Evolutionary conservation across 1,140 invertebrate genomes (phyloP).

Genomic region (Neodiprion pinetum): DNA sequence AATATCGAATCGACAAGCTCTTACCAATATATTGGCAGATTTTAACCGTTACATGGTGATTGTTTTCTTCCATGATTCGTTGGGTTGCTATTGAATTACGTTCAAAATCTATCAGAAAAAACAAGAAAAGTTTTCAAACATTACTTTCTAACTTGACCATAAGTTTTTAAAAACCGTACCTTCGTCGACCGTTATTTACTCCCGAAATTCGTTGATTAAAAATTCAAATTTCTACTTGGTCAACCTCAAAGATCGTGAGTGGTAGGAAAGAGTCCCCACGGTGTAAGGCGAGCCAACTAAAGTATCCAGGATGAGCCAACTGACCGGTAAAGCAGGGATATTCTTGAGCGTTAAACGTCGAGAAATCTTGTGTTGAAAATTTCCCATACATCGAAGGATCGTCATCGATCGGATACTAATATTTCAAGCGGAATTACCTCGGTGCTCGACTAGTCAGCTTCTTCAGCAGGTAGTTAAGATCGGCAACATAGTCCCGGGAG

Average conservation of each 20-base stretch:
- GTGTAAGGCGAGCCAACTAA: conserved; percentile 39
- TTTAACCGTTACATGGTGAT: too few species aligned
- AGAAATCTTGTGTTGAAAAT: conserved; percentile 30
- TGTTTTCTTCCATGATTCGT: too few species aligned
- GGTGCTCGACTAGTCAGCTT: conserved; percentile 16
- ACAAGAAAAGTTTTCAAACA: too few species aligned
- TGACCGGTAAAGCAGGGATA: conserved; percentile 42
- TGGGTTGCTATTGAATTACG: too few species aligned
- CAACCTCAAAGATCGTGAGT: background rate
- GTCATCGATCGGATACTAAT: conserved; percentile 9
- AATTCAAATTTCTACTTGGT: too few species aligned
- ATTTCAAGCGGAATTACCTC: conserved; percentile 8
- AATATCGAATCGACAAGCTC: too few species aligned
- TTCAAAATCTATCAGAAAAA: too few species aligned
- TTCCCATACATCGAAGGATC: background rate
- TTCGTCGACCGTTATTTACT: too few species aligned
- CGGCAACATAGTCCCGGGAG: conserved; percentile 15
- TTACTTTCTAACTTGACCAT: too few species aligned
- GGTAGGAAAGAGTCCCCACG: conserved; percentile 42
- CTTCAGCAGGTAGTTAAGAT: conserved; percentile 20
- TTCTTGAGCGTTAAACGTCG: conserved; percentile 20
- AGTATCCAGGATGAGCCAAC: conserved; percentile 25
- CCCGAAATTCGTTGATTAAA: too few species aligned
- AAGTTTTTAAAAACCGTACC: too few species aligned
- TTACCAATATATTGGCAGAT: too few species aligned